A percentile compares a stretch with the other conserved stretches of the same genome.
These are phyloP conservation scores for Halcyon leucocephala DNA, from an alignment of 2,797 vertebrate species.

Conservation along the genomic window DNA sequence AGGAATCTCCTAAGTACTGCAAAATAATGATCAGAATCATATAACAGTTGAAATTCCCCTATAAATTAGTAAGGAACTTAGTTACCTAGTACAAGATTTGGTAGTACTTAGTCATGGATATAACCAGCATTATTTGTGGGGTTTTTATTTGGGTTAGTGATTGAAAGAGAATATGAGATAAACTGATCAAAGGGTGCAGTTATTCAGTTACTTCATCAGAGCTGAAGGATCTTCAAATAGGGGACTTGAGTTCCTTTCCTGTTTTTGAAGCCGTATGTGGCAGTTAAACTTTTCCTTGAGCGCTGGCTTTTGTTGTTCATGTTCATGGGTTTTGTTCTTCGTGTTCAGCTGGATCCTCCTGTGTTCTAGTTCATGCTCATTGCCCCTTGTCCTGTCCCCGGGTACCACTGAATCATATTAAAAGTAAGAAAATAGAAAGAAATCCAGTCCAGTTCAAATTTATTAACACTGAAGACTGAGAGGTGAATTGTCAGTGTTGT, in stretches of 20 bases:
- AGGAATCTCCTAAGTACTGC: neutral
- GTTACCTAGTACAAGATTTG: neutral
- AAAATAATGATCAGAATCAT: neutral
- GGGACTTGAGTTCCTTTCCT: neutral
- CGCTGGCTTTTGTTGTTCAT: neutral
- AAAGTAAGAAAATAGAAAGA: neutral
- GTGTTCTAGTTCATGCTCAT: too few species aligned
- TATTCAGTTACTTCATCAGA: neutral
- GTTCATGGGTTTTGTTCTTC: too few species aligned
- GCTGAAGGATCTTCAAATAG: neutral
- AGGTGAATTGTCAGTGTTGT: neutral
- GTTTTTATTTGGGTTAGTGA: neutral
- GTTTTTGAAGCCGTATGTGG: neutral
- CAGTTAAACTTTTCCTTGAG: neutral
- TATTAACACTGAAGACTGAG: neutral
- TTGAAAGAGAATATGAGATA: neutral
- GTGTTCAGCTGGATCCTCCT: too few species aligned
- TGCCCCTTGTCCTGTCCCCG: too few species aligned
- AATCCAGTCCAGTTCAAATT: neutral
- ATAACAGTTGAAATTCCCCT: neutral
- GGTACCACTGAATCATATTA: neutral
- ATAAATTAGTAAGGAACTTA: neutral
- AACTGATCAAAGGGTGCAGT: neutral
- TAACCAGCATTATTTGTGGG: neutral
- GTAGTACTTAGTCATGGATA: neutral